Base-by-base conservation (phyloP, 2,113 vertebrate species). In the Muscicapa adusta region DNA sequence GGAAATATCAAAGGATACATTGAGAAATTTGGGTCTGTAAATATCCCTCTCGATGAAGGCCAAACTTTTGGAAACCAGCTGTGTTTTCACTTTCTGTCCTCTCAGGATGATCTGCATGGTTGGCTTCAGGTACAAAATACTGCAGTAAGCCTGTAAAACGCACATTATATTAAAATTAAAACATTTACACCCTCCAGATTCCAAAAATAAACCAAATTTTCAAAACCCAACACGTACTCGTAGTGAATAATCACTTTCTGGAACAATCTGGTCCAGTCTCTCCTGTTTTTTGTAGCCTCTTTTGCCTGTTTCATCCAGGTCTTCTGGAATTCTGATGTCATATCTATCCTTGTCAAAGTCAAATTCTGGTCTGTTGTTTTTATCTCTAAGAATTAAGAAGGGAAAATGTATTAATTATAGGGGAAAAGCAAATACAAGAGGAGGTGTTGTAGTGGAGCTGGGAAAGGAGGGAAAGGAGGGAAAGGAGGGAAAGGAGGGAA, bases 101-200 rank as follows among this genome's bases (percentile, higher is more conserved):
- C 98, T 97, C 28, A 99, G 94, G 94, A 99, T 98, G 81, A 99
- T 98, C 96, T 99, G 99, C 99, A 99, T 99, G 84, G 98, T 98
- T 94, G 99, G 99, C 87, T 99, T 99, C 95, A 99, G 95, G 94
- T 99, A 99, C n/a, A 99, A 97, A 96, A 99, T 99, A 73, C 99
- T 99, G 97, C 98, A 99, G 57, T 99, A 99, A 19, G 98, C 99
- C 99, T 99, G 88, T 1, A 96, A 98, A 97, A 96, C 14, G 96
- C 3, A 82, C 1, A 83, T 34, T 4, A 7, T 3, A 60, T 33
- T 54, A 68, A 85, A 94, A 34, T 16, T 5, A 60, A 54, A 82
- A 43, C 14, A 47, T 10, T 51, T 5, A 24, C 2, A 80, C 4
- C 18, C 20, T 60, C 15, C 24, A 45, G 23, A 8, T 85, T 45